A percentile compares a stretch with the other conserved stretches of the same genome.
These are phyloP conservation scores for Cistogaster globosa DNA, from an alignment of 2,888 invertebrate species.

Conservation along the genomic window DNA sequence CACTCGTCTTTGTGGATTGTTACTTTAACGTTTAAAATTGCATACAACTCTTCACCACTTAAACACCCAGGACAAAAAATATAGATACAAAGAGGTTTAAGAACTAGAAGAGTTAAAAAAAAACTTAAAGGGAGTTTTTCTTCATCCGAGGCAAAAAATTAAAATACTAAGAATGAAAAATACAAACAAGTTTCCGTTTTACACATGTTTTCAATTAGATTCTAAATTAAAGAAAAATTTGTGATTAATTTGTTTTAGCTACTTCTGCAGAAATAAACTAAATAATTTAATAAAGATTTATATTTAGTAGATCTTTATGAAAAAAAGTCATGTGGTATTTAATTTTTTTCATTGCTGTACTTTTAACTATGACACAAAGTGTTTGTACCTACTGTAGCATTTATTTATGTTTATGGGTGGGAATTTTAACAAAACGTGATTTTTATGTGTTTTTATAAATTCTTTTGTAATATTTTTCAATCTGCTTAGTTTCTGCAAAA, in stretches of 20 bases:
- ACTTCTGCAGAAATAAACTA: too few species aligned
- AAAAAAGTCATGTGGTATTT: too few species aligned
- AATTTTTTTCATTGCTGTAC: background rate
- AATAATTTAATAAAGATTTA: too few species aligned
- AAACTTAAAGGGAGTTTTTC: too few species aligned
- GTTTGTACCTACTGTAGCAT: background rate
- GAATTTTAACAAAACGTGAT: slow-evolving; percentile 56
- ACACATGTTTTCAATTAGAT: too few species aligned
- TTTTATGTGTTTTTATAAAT: slow-evolving; percentile 42
- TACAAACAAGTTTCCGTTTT: too few species aligned
- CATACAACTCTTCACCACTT: background rate
- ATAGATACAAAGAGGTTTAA: background rate
- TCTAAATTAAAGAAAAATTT: too few species aligned
- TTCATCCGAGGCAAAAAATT: too few species aligned
- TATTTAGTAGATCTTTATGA: too few species aligned
- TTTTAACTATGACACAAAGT: background rate
- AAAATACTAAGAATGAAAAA: too few species aligned
- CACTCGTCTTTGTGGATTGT: slow-evolving; percentile 3
- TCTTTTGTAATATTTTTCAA: slow-evolving; percentile 11
- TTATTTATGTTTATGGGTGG: slow-evolving; percentile 23
- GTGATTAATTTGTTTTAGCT: too few species aligned
- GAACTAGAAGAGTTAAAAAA: too few species aligned
- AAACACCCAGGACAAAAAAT: background rate
- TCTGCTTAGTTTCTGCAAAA: slow-evolving; percentile 7
- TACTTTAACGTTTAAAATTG: background rate